A percentile compares a stretch with the other conserved stretches of the same genome.
phyloP scores from a whole-genome alignment of 2,888 invertebrate genomes.

The Crematogaster levior region DNA sequence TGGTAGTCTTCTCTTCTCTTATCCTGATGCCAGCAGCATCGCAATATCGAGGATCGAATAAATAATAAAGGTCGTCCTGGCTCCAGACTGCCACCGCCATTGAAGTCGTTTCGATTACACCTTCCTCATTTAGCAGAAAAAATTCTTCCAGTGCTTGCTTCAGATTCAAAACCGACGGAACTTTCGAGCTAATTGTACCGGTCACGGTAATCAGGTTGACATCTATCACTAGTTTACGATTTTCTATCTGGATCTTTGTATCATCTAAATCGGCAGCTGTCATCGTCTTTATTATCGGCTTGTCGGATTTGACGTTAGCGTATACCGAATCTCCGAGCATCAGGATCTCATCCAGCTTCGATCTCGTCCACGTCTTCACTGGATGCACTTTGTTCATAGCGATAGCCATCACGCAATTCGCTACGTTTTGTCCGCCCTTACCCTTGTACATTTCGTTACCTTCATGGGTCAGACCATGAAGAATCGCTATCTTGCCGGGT shows the following conservation, averaged over 20 bases:
- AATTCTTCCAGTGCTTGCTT: constrained; percentile 80
- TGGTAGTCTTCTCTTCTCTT: constrained; percentile 66
- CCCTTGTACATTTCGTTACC: constrained; percentile 77
- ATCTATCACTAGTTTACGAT: constrained; percentile 73
- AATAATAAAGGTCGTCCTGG: constrained; percentile 87
- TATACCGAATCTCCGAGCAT: constrained; percentile 76
- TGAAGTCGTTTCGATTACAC: constrained; percentile 79
- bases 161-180: constrained; percentile 75
- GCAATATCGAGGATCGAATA: constrained; percentile 88
- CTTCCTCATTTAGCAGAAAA: constrained; percentile 78
- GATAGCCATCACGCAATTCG: constrained; percentile 79
- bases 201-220: constrained; percentile 79
- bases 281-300: constrained; percentile 75
- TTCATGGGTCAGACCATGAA: constrained; percentile 81
- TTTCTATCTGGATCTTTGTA: constrained; percentile 71
- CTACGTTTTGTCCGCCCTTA: constrained; percentile 79
- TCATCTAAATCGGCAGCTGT: constrained; percentile 79
- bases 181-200: constrained; percentile 80
- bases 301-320: constrained; percentile 70
- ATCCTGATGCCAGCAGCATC: constrained; percentile 80
- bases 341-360: constrained; percentile 79
- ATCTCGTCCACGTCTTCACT: constrained; percentile 79
- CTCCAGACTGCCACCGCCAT: constrained; percentile 87
- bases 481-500: constrained; percentile 69
- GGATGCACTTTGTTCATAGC: constrained; percentile 78